Percentiles rank a stretch among this genome's conserved stretches.
These are phyloP conservation scores for Halocynthia aurantium DNA, from an alignment of 23 tunicate genomes.

Conservation along the genomic window DNA sequence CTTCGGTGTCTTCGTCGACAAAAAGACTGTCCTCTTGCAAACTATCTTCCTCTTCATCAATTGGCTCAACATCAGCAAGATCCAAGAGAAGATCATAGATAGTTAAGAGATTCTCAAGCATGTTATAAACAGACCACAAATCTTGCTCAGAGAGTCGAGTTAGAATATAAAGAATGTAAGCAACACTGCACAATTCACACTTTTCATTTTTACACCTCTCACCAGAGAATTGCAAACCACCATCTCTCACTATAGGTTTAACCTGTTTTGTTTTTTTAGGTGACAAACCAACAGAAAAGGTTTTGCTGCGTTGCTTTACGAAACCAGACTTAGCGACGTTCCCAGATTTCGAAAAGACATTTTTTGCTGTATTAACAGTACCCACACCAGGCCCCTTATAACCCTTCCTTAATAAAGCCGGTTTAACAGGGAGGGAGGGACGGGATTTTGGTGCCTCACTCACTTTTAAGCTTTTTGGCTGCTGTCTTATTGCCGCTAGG, in stretches of 20 bases:
- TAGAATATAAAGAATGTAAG: not conserved
- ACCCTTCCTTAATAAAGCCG: too few relatives aligned
- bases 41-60: not conserved
- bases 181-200: conserved; percentile 4
- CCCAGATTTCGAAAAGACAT: too few relatives aligned
- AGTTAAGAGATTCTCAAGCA: not conserved
- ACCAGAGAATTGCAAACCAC: not conserved
- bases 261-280: too few relatives aligned
- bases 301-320: too few relatives aligned
- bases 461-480: conserved; percentile 88
- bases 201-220: not conserved
- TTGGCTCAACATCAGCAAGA: conserved; percentile 2
- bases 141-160: not conserved
- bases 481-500: conserved; percentile 71
- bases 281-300: too few relatives aligned
- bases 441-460: conserved; percentile 16
- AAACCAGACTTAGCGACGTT: too few relatives aligned
- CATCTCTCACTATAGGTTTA: too few relatives aligned
- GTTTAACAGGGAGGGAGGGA: too few relatives aligned
- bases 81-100: conserved; percentile 1
- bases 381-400: too few relatives aligned
- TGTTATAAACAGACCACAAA: not conserved
- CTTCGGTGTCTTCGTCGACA: not conserved
- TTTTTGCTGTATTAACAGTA: too few relatives aligned
- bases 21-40: too few relatives aligned